Percentiles rank a stretch among this genome's conserved stretches.
phyloP scores from a whole-genome alignment of 1,140 invertebrate species.

The Capitella teleta region DNA sequence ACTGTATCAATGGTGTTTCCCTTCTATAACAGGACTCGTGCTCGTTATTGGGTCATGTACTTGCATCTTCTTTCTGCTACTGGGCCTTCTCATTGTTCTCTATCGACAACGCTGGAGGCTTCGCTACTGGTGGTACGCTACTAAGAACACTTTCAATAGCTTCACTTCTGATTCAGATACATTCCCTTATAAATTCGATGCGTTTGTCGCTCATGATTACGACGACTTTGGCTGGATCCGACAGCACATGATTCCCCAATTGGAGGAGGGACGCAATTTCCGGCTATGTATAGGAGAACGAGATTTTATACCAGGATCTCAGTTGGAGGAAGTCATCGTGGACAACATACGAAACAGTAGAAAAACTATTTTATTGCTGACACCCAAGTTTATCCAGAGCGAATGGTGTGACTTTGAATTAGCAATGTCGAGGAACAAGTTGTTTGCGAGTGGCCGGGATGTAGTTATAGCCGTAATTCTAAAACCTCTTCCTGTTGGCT shows the following conservation, averaged over 20 bases:
- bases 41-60: too few relatives aligned
- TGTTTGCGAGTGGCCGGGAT: background rate
- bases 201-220: background rate
- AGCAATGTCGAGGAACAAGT: background rate
- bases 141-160: too few relatives aligned
- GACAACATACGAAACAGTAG: slow-evolving; percentile 9
- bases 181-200: background rate
- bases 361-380: slow-evolving; percentile 1
- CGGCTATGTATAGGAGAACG: slow-evolving; percentile 1
- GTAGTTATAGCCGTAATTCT: background rate
- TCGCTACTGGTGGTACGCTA: too few relatives aligned
- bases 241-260: background rate
- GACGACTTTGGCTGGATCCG: background rate
- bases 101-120: too few relatives aligned
- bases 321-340: background rate
- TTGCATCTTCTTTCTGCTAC: too few relatives aligned
- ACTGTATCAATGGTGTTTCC: too few relatives aligned
- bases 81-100: too few relatives aligned
- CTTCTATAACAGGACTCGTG: too few relatives aligned
- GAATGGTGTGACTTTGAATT: slow-evolving; percentile 8
- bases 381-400: slow-evolving; percentile 1
- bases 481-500: too few relatives aligned
- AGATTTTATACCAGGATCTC: slow-evolving; percentile 2
- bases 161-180: too few relatives aligned
- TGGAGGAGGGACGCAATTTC: background rate